Base-by-base conservation (phyloP, 2,113 vertebrate genomes). In the Lanius ludovicianus region DNA sequence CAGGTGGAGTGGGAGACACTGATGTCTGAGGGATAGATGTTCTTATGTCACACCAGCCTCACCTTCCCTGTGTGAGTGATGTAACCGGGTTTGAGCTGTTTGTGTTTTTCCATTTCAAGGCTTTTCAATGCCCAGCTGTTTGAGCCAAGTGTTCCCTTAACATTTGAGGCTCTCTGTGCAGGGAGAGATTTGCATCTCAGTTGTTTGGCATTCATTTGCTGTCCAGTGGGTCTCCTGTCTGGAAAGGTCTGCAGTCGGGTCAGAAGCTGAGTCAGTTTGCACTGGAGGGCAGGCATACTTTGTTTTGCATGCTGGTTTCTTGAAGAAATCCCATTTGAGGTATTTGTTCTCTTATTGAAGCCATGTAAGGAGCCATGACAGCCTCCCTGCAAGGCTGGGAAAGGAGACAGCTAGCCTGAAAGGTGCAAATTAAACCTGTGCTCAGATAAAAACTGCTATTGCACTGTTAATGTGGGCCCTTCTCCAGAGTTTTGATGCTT, bases 241-340 rank as follows among this genome's bases (percentile, higher is more conserved):
- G 71, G 63, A 88, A 80, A 92, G 64, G 68, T 89, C 79, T 94
- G 39, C 28, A 94, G 37, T 52, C 13, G 0, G 68, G 95, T 82
- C 73, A 89, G 31, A 70, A 97, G 81, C 93, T 80, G 85, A 96
- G 93, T 87, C 92, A 95, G 93, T 95, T 96, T 81, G 64, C 67
- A 33, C 65, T 57, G 82, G 53, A 94, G 86, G 76, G 46, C 53
- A 89, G 64, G 78, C 77, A 33, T 0, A n/a, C 73, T 91, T 75
- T 39, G 77, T 85, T 85, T 89, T 77, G 60, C 82, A 42, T 84
- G 52, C 84, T 83, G 35, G 18, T 77, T 80, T 83, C 65, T 70
- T 6, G 2, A 56, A 53, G 60, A 84, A 89, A 95, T 87, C 85
- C 87, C 68, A 49, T 96, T 69, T 80, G 93, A 87, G 37, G 25